Evolutionary conservation across 1,140 invertebrate genomes (phyloP).

Genomic region (Bombus consobrinus): DNA sequence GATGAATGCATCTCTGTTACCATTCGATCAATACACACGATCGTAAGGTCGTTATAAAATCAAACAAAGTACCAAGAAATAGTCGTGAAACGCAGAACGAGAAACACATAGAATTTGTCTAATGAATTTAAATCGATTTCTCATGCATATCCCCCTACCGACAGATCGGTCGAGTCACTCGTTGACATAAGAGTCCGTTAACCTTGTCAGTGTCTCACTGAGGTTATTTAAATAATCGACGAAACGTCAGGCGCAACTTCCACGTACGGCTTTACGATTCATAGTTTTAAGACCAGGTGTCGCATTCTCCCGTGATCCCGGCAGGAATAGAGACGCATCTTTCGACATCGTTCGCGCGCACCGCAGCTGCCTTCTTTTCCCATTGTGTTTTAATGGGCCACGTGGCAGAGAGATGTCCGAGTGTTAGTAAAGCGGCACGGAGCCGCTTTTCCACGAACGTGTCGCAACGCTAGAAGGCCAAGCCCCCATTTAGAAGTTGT

Average conservation of each 20-base stretch:
- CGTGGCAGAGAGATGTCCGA: constrained; percentile 71
- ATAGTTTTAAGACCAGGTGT: constrained; percentile 42
- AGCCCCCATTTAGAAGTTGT: constrained; percentile 74
- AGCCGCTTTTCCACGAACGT: constrained; percentile 78
- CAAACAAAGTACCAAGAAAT: background rate
- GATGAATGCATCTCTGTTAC: background rate
- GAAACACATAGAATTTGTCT: background rate
- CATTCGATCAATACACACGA: background rate
- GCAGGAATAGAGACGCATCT: constrained; percentile 46
- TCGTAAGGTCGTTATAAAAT: background rate
- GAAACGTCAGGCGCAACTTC: constrained; percentile 36
- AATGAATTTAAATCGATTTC: constrained; percentile 5
- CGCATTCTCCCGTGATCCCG: constrained; percentile 53
- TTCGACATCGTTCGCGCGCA: constrained; percentile 59
- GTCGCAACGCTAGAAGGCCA: constrained; percentile 77
- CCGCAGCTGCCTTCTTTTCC: constrained; percentile 66
- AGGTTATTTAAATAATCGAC: constrained; percentile 39
- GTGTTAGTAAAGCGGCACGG: constrained; percentile 78
- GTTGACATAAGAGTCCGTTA: constrained; percentile 35
- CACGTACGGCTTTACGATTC: constrained; percentile 52
- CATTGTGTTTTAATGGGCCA: constrained; percentile 58
- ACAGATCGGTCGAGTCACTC: constrained; percentile 9
- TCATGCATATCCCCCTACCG: constrained; percentile 1
- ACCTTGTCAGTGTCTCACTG: constrained; percentile 30
- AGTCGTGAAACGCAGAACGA: background rate